A percentile compares a stretch with the other conserved stretches of the same genome.
These are phyloP conservation scores for Drosophila mercatorum DNA, from an alignment of 2,888 invertebrate species.

Conservation along the genomic window DNA sequence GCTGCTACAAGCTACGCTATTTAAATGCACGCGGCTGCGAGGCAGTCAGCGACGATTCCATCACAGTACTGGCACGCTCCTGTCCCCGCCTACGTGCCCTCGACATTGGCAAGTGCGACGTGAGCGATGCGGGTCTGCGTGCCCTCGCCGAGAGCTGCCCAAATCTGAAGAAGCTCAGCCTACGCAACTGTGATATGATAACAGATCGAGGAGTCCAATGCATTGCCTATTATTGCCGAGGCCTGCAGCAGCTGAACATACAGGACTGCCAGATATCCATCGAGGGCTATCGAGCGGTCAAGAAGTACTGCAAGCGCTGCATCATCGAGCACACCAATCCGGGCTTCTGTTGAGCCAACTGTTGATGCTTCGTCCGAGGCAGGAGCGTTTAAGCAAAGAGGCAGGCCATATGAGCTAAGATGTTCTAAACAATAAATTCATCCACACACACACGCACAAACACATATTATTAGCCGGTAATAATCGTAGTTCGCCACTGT, in stretches of 20 bases:
- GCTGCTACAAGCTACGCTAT: slow-evolving; percentile 95
- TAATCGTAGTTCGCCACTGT: slow-evolving; percentile 43
- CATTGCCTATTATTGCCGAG: slow-evolving; percentile 95
- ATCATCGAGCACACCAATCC: slow-evolving; percentile 98
- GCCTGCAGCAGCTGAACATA: slow-evolving; percentile 95
- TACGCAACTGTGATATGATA: slow-evolving; percentile 95
- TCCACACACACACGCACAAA: slow-evolving; percentile 9
- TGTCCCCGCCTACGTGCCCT: slow-evolving; percentile 94
- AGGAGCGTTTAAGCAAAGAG: slow-evolving; percentile 62
- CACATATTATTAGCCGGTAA: slow-evolving; percentile 31
- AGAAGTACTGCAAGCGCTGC: slow-evolving; percentile 95
- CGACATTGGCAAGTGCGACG: slow-evolving; percentile 97
- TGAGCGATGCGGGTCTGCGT: slow-evolving; percentile 94
- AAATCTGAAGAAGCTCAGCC: slow-evolving; percentile 94
- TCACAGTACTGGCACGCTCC: slow-evolving; percentile 93
- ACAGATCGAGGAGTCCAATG: slow-evolving; percentile 95
- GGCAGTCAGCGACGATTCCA: slow-evolving; percentile 96
- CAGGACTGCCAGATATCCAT: slow-evolving; percentile 96
- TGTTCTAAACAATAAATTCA: slow-evolving; percentile 53
- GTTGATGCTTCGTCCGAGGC: neutral
- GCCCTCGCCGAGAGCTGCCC: slow-evolving; percentile 95
- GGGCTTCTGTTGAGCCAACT: slow-evolving; percentile 90
- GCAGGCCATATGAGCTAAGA: slow-evolving; percentile 72
- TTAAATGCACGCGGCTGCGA: slow-evolving; percentile 96
- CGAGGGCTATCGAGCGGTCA: slow-evolving; percentile 95